phyloP scores from a whole-genome alignment of 2,888 invertebrate genomes.

The Sinohyriopsis cumingii region DNA sequence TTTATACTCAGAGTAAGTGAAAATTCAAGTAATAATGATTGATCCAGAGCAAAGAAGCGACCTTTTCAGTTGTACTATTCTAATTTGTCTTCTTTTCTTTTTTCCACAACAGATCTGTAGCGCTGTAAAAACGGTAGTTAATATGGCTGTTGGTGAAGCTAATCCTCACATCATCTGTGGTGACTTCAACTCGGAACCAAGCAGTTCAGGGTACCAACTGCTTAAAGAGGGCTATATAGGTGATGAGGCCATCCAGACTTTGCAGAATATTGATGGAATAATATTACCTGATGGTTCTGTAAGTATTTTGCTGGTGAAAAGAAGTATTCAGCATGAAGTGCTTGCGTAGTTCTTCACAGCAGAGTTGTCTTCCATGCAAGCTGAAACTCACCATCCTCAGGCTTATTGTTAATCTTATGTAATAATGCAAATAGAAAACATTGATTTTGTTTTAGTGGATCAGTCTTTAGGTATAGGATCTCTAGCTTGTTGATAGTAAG shows the following conservation, averaged over 20 bases:
- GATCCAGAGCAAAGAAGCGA: too few species aligned
- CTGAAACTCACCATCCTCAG: too few species aligned
- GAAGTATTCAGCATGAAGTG: background rate
- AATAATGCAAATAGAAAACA: too few species aligned
- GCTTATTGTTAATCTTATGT: too few species aligned
- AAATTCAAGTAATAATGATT: too few species aligned
- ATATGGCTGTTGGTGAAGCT: constrained; percentile 55
- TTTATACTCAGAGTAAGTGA: too few species aligned
- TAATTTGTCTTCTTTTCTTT: background rate
- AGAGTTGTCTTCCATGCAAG: background rate
- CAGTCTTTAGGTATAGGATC: too few species aligned
- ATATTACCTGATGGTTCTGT: constrained; percentile 60
- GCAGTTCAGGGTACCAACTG: constrained; percentile 64
- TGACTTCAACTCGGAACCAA: constrained; percentile 67
- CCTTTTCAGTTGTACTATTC: too few species aligned
- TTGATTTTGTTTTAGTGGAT: too few species aligned
- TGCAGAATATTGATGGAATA: constrained; percentile 56
- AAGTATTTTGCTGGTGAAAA: constrained; percentile 13
- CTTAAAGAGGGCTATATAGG: constrained; percentile 64
- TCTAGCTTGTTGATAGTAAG: too few species aligned
- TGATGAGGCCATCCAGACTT: constrained; percentile 55
- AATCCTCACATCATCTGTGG: constrained; percentile 68
- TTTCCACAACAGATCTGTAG: constrained; percentile 55
- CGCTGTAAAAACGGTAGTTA: constrained; percentile 66
- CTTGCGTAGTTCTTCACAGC: background rate